Base-by-base conservation (phyloP, 2,797 vertebrate species). In the Eptatretus atami region DNA sequence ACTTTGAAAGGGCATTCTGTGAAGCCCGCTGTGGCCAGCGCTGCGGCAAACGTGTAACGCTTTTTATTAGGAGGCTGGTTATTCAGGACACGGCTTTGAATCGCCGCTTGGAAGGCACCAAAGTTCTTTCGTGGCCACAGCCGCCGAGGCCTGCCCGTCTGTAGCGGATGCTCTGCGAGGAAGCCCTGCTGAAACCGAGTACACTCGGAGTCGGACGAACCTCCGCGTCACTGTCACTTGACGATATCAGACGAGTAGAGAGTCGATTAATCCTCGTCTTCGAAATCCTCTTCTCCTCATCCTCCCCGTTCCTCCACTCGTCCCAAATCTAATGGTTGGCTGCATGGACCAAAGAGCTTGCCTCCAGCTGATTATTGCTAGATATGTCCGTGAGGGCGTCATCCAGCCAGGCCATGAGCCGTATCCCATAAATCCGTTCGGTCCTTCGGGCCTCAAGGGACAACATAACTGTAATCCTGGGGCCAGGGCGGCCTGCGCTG, bases 181-280 rank as follows among this genome's bases (percentile, higher is more conserved):
- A 95, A 69, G 83, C 84, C 65, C 79, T 81, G 75, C 88, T 95
- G 85, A 90, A 70, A 88, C 86, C 64, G 87, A 93, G 67, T 82
- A 63, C 83, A 80, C 19, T 83, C 84, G 11, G 57, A n/a, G 73
- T 81, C 85, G 68, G 84, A 81, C 67, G 82, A 81, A 53, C 87
- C 84, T 1, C 75, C 80, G 76, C n/a, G 69, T 92, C 86, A 69
- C 82, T 85, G 72, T 82, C 87, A 67, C 86, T 63, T 52, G 63
- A 63, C 13, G 63, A 53, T n/a, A 11, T 66, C 65, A 52, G 65
- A 66, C 14, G 65, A 63, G 52, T 63, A 61, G 15, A 53, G 64
- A 44, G 64, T 15, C 64, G 68, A 69, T 52, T 73, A 73, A 10
- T 77, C 77, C 64, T 77, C 76, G 65, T 77, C 77, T 1, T 72